A percentile compares a stretch with the other conserved stretches of the same genome.
Conservation (phyloP, 2,113 vertebrate genomes). For the Eleginops maclovinus region DNA sequence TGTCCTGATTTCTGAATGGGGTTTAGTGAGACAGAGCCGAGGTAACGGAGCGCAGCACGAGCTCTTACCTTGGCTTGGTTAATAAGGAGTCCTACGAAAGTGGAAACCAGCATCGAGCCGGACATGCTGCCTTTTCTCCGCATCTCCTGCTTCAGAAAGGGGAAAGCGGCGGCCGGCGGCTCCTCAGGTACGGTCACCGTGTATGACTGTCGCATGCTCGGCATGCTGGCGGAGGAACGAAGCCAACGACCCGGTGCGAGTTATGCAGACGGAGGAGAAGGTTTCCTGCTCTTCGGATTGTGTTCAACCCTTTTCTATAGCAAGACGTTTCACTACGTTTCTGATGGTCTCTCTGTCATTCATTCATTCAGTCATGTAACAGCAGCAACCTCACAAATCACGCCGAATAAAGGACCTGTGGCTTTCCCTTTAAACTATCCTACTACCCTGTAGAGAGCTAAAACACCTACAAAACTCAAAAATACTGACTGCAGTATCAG, state of each 20-base stretch:
- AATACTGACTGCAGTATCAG: neutral
- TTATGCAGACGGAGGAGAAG: neutral
- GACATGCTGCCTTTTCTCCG: slow-evolving; percentile 86
- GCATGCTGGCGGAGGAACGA: slow-evolving; percentile 67
- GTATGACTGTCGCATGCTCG: slow-evolving; percentile 92
- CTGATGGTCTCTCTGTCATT: slow-evolving; percentile 20
- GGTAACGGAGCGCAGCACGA: rapidly evolving
- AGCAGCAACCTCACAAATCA: slow-evolving; percentile 15
- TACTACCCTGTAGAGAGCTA: neutral
- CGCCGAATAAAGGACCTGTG: slow-evolving; percentile 20
- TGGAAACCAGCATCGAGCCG: slow-evolving; percentile 93
- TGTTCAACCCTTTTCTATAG: neutral
- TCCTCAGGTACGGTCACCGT: slow-evolving; percentile 93
- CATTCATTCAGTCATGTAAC: slow-evolving; percentile 27
- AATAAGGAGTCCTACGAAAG: slow-evolving; percentile 94
- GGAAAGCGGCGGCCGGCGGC: slow-evolving; percentile 85
- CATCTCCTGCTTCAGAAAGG: slow-evolving; percentile 89
- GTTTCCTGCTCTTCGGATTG: neutral
- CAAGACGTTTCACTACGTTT: neutral
- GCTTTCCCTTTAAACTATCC: slow-evolving; percentile 11
- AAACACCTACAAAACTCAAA: neutral
- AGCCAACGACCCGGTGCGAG: slow-evolving; percentile 12
- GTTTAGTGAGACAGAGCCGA: neutral
- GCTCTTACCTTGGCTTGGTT: slow-evolving; percentile 94
- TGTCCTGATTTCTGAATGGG: slow-evolving; percentile 8